Evolutionary conservation across 2,797 vertebrate species (phyloP), one percentile per base, ranked within the genome.

Genomic region (Oreonectes daqikongensis): DNA sequence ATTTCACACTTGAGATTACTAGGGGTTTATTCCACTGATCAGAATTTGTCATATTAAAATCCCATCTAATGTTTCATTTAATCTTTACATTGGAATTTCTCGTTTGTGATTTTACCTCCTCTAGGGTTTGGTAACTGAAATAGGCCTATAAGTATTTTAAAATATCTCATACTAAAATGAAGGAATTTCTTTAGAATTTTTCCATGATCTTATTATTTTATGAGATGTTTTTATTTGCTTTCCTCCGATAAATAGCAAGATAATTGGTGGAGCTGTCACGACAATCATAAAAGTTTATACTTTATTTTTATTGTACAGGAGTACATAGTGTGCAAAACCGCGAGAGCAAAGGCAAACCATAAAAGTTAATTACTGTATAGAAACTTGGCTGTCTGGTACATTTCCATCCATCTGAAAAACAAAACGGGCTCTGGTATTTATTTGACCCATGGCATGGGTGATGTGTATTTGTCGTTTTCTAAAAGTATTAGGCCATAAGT

Each of bases 311-410:
- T 93, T 93, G 86, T 91, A 88, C 89, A 82, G 88, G 83, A 85
- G 90, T 91, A 92, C 90, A 92, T 90, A 90, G 88, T 89, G 92
- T 92, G 91, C 91, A 91, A 93, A 90, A 88, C 88, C 72, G 85
- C 88, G 86, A 89, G 87, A 92, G 91, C 90, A 89, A 93, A 93
- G 89, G 91, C 86, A 79, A 85, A 89, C 91, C 92, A 94, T 94
- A 93, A 93, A 94, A 92, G 92, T 93, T 94, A 93, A 93, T 93
- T 91, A 91, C 91, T 92, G 90, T 92, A 93, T 92, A 92, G 90
- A 93, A 93, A 93, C 89, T 89, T 91, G 85, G 91, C 40, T 88
- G 86, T 91, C 92, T 90, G 92, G 93, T 94, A 94, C 91, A 93
- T 94, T 94, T 94, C 93, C 93, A 94, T 89, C 87, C 66, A 87